Evolutionary conservation across 2,888 invertebrate species (phyloP).

Genomic region (Campoletis raptor): DNA sequence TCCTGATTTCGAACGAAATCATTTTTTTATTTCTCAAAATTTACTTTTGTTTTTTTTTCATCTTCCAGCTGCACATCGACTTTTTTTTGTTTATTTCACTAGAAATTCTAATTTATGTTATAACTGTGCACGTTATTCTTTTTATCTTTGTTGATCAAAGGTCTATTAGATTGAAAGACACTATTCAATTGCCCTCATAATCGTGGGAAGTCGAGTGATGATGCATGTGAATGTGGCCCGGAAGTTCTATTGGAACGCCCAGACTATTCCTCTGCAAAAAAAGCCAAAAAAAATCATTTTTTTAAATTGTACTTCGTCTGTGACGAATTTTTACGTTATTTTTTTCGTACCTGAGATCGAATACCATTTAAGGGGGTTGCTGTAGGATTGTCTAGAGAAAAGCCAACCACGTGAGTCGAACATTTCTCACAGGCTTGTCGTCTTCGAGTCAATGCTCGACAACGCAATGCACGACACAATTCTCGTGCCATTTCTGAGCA

Average conservation of each 20-base stretch:
- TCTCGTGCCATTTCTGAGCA: conserved; percentile 93
- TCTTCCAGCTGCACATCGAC: not conserved
- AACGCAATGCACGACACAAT: conserved; percentile 88
- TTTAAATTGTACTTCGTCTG: not conserved
- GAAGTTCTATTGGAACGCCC: conserved; percentile 85
- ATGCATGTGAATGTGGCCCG: conserved; percentile 85
- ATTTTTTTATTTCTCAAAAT: not conserved
- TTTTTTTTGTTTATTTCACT: conserved; percentile 21
- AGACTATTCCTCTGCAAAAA: conserved; percentile 84
- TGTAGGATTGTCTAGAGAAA: conserved; percentile 85
- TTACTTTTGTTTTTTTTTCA: not conserved
- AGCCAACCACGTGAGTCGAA: conserved; percentile 85
- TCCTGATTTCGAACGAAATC: not conserved
- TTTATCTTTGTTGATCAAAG: conserved; percentile 17
- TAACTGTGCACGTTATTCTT: conserved; percentile 9
- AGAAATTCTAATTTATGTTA: not conserved
- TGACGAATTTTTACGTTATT: not conserved
- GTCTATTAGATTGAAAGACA: not conserved
- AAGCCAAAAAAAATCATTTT: not conserved
- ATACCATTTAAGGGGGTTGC: conserved; percentile 84
- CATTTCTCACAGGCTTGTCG: conserved; percentile 88
- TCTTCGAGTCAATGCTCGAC: conserved; percentile 88
- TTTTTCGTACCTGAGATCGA: conserved; percentile 81
- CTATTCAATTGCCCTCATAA: conserved; percentile 78
- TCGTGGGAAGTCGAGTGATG: conserved; percentile 80